phyloP scores from a whole-genome alignment of 2,797 vertebrate genomes.

The Pampus argenteus region DNA sequence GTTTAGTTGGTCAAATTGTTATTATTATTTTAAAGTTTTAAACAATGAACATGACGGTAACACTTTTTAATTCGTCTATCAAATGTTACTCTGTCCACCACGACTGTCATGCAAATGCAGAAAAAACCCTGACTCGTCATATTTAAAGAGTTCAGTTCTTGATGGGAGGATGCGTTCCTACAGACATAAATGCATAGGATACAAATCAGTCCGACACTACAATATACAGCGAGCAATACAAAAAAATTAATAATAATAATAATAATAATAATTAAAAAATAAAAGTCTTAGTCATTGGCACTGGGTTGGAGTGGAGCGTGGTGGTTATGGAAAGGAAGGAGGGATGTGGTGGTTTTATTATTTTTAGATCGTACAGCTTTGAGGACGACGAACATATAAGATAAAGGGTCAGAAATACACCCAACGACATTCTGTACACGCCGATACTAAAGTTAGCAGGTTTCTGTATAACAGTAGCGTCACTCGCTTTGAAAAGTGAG shows the following conservation, averaged over 20 bases:
- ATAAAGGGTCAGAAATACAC: constrained; percentile 36
- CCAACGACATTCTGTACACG: constrained; percentile 62
- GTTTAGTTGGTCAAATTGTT: constrained; percentile 30
- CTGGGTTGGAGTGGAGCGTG: constrained; percentile 43
- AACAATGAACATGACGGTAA: constrained; percentile 1
- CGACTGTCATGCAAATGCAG: constrained; percentile 28
- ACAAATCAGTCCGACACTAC: constrained; percentile 71
- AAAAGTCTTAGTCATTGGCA: constrained; percentile 76
- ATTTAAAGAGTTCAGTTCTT: constrained; percentile 29
- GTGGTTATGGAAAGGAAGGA: not conserved
- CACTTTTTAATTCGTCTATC: not conserved
- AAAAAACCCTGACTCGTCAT: constrained; percentile 20
- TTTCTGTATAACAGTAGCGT: constrained; percentile 53
- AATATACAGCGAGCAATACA: constrained; percentile 64
- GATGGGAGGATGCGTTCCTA: constrained; percentile 47
- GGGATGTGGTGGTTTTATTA: constrained; percentile 19
- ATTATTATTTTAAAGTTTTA: constrained; percentile 1
- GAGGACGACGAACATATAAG: constrained; percentile 42
- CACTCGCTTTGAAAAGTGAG: constrained; percentile 58
- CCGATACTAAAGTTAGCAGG: constrained; percentile 64
- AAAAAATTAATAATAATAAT: no score
- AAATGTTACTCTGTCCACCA: constrained; percentile 18
- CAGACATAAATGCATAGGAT: constrained; percentile 77
- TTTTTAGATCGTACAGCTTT: constrained; percentile 45
- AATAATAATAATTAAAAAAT: no score